Conservation (phyloP, 2,113 vertebrate genomes). For the Rhagologus leucostigma region DNA sequence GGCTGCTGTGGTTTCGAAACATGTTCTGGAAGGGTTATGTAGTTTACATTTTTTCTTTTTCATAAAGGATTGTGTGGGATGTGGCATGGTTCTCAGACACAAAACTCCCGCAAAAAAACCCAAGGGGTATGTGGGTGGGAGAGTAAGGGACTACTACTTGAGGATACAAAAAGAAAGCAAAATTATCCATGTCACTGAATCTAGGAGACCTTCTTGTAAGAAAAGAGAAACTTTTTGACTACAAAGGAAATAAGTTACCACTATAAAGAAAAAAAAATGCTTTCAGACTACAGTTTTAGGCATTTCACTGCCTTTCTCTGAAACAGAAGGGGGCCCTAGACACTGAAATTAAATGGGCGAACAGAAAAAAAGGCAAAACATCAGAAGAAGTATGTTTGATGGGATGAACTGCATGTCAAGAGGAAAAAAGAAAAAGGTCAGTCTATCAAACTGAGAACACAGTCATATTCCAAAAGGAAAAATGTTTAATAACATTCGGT, state of each 20-base stretch:
- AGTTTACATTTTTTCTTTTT: conserved; percentile 58
- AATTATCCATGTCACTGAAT: background rate
- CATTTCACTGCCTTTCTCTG: conserved; percentile 2
- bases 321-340: conserved; percentile 9
- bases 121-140: background rate
- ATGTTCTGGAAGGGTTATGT: conserved; percentile 54
- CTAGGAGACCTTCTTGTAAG: background rate
- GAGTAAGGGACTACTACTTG: background rate
- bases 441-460: background rate
- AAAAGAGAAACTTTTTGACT: background rate
- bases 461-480: conserved; percentile 28
- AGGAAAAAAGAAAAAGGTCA: background rate
- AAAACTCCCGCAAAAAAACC: background rate
- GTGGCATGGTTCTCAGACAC: background rate
- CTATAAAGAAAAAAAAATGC: background rate
- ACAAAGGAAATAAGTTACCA: background rate
- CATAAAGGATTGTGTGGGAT: conserved; percentile 44
- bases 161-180: background rate
- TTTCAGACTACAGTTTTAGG: background rate
- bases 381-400: conserved; percentile 14
- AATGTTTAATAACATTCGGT: background rate
- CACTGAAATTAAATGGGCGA: background rate
- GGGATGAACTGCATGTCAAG: background rate
- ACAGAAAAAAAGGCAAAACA: background rate
- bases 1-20: conserved; percentile 66